Percentiles rank a stretch among this genome's conserved stretches.
Conservation (phyloP, 2,797 vertebrate species). For the Champsocephalus gunnari region DNA sequence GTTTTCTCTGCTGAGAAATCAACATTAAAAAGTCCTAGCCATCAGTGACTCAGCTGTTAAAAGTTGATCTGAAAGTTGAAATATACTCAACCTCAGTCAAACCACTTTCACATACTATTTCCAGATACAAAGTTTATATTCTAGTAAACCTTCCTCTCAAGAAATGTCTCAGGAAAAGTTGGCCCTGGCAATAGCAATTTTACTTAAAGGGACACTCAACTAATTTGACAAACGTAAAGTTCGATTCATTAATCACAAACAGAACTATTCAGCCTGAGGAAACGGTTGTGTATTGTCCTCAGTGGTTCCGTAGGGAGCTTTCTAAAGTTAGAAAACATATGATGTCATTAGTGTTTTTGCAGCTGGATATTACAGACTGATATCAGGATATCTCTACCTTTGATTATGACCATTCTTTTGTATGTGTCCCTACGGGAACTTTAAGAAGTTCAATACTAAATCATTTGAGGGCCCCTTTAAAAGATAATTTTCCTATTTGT, state of each 20-base stretch:
- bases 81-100: not conserved
- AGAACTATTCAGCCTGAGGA: not conserved
- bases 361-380: not conserved
- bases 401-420: not conserved
- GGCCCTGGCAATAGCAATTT: not conserved
- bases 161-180: not conserved
- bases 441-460: not conserved
- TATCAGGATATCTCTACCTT: conserved; percentile 5
- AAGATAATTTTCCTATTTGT: not conserved
- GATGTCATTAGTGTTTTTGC: not conserved
- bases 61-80: conserved; percentile 10
- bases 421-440: not conserved
- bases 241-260: not conserved
- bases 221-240: not conserved
- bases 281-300: not conserved
- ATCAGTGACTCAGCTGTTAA: conserved; percentile 5
- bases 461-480: not conserved
- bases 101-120: not conserved
- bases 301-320: not conserved
- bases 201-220: not conserved
- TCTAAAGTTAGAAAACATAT: not conserved
- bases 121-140: not conserved
- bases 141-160: not conserved
- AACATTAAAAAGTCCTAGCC: conserved; percentile 7
- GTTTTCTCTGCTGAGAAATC: conserved; percentile 25